Conservation (phyloP, 2,113 vertebrate species). For the Xyrauchen texanus region DNA sequence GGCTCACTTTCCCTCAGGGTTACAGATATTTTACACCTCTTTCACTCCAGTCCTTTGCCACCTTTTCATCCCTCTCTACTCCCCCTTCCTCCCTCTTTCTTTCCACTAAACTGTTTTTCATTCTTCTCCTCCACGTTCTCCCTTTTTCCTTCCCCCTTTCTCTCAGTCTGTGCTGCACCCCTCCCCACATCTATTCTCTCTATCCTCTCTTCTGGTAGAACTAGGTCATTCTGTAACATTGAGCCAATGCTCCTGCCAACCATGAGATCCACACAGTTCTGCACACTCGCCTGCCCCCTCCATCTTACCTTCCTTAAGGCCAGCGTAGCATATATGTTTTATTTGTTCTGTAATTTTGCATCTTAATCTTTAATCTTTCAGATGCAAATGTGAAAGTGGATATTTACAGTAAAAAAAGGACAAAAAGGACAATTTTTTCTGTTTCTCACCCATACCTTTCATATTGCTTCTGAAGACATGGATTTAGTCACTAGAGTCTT, state of each 20-base stretch:
- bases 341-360: not conserved
- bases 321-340: conserved; percentile 13
- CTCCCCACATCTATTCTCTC: conserved; percentile 32
- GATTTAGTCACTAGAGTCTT: too few relatives aligned
- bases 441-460: too few relatives aligned
- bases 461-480: too few relatives aligned
- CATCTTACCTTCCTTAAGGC: conserved; percentile 51
- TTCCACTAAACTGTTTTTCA: conserved; percentile 16
- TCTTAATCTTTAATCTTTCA: too few relatives aligned
- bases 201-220: conserved; percentile 61
- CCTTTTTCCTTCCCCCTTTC: too few relatives aligned
- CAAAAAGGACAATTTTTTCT: too few relatives aligned
- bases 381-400: too few relatives aligned
- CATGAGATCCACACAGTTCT: conserved; percentile 59
- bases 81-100: conserved; percentile 2
- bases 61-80: conserved; percentile 8
- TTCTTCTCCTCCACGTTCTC: conserved; percentile 23
- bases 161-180: not conserved
- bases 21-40: conserved; percentile 4
- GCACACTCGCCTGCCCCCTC: conserved; percentile 38
- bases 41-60: conserved; percentile 25
- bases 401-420: too few relatives aligned
- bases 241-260: conserved; percentile 62
- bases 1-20: conserved; percentile 30
- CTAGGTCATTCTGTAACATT: conserved; percentile 75